A percentile compares a stretch with the other conserved stretches of the same genome.
These are phyloP conservation scores for Mythimna albipuncta DNA, from an alignment of 2,888 invertebrate genomes.

Conservation along the genomic window DNA sequence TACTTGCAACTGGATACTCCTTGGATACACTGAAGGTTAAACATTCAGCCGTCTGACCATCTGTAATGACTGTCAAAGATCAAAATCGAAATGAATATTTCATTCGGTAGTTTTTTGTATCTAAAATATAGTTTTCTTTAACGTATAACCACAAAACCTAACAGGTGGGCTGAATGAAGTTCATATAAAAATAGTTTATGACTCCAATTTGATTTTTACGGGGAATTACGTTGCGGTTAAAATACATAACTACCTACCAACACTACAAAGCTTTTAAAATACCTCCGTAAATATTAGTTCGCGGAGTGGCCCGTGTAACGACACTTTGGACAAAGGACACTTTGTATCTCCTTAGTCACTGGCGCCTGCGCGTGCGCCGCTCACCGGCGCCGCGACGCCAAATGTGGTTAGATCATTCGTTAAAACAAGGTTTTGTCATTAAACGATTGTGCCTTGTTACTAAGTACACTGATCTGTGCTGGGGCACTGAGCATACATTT, in stretches of 20 bases:
- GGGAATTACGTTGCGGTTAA: not conserved
- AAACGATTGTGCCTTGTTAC: constrained; percentile 35
- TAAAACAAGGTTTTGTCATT: constrained; percentile 59
- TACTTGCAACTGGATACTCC: too few relatives aligned
- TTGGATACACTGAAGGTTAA: too few relatives aligned
- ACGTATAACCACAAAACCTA: not conserved
- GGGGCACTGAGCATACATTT: not conserved
- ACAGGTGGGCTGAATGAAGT: not conserved
- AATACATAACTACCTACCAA: not conserved
- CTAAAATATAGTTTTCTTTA: not conserved
- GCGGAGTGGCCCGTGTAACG: constrained; percentile 16
- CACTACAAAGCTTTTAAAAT: not conserved
- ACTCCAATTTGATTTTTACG: not conserved
- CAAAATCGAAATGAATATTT: not conserved
- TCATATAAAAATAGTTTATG: not conserved
- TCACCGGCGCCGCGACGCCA: constrained; percentile 42
- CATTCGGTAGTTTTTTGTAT: not conserved
- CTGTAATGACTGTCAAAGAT: too few relatives aligned
- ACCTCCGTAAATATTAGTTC: not conserved
- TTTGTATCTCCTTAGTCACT: constrained; percentile 58
- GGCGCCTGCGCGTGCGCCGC: constrained; percentile 57
- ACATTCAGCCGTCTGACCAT: too few relatives aligned
- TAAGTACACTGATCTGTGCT: constrained; percentile 21
- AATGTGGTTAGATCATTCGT: constrained; percentile 61
- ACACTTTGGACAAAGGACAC: constrained; percentile 59